Evolutionary conservation across 2,797 vertebrate species (phyloP).

Genomic region (Thamnophis elegans): DNA sequence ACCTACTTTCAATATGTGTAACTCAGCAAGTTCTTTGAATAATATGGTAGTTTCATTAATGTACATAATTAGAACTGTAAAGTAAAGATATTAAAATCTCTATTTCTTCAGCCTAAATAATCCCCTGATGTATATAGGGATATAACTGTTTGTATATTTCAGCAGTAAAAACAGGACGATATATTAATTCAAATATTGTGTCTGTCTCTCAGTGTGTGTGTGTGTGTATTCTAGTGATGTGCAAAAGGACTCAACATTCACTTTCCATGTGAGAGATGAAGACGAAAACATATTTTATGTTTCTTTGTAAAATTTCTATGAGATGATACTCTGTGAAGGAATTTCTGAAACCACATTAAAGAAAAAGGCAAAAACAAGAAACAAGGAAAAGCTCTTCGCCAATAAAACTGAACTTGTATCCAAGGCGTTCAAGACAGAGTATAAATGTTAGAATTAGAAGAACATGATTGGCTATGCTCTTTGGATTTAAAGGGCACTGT

Average conservation of each 20-base stretch:
- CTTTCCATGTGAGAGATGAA: background rate
- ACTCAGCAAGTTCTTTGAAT: slow-evolving; percentile 9
- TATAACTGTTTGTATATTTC: background rate
- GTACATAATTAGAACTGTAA: fast-evolving
- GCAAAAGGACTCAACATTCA: fast-evolving
- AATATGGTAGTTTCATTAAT: background rate
- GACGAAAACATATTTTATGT: background rate
- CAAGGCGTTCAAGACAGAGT: too few species aligned
- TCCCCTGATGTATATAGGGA: background rate
- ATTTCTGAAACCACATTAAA: background rate
- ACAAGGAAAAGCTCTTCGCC: background rate
- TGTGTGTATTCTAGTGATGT: background rate
- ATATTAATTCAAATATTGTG: background rate
- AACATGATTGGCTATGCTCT: background rate
- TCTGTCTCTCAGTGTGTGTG: background rate
- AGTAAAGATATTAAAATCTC: slow-evolving; percentile 14
- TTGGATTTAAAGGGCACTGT: background rate
- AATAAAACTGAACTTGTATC: background rate
- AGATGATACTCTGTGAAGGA: background rate
- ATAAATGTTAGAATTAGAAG: background rate
- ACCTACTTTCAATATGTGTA: slow-evolving; percentile 33
- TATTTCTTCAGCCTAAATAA: slow-evolving; percentile 31
- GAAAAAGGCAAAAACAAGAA: background rate
- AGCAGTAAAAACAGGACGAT: background rate
- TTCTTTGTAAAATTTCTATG: background rate